phyloP scores from a whole-genome alignment of 2,888 invertebrate species.

The Volucella inanis region DNA sequence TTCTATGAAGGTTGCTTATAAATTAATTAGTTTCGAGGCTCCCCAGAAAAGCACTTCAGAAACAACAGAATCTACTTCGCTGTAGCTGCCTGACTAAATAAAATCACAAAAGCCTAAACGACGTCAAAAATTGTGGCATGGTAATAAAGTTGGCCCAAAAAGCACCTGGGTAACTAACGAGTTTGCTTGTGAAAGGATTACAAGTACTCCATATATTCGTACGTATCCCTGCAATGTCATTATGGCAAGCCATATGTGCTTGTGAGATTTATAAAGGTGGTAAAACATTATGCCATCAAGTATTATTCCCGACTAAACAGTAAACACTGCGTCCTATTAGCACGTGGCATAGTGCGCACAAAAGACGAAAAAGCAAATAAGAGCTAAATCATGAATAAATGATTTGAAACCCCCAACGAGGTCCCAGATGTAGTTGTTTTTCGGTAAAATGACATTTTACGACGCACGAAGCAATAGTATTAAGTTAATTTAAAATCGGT shows the following conservation, averaged over 20 bases:
- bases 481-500: constrained; percentile 54
- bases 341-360: constrained; percentile 40
- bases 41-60: constrained; percentile 20
- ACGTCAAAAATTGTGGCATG: constrained; percentile 2
- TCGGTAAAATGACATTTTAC: neutral
- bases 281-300: constrained; percentile 30
- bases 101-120: constrained; percentile 6
- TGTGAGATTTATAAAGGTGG: constrained; percentile 15
- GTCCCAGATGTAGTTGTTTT: constrained; percentile 9
- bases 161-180: constrained; percentile 37
- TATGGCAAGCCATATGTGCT: constrained; percentile 34
- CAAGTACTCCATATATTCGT: constrained; percentile 19
- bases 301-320: constrained; percentile 17
- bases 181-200: constrained; percentile 41
- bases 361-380: constrained; percentile 51
- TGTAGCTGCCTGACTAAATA: constrained; percentile 25
- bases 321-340: constrained; percentile 31
- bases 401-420: constrained; percentile 35
- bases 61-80: constrained; percentile 51
- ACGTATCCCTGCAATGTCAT: constrained; percentile 12
- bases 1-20: constrained; percentile 44
- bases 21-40: constrained; percentile 58
- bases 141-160: constrained; percentile 53
- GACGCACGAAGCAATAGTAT: neutral
- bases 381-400: constrained; percentile 45